Conservation (phyloP, 1,140 invertebrate genomes). For the Mizuhopecten yessoensis region DNA sequence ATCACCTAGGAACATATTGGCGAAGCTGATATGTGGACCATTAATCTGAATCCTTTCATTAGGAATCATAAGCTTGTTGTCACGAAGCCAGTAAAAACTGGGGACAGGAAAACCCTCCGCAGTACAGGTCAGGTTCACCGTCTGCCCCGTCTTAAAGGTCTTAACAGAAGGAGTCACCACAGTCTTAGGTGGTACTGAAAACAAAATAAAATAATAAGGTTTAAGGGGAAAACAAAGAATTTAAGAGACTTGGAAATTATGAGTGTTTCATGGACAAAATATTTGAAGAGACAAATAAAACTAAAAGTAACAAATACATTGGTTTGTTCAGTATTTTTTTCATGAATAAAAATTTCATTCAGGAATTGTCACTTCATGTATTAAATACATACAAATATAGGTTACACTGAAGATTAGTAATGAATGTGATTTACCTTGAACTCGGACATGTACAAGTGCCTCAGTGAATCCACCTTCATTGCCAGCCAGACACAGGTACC, state of each 20-base stretch:
- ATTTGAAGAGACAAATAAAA: too few relatives aligned
- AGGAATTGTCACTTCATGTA: too few relatives aligned
- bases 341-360: too few relatives aligned
- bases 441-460: conserved; percentile 73
- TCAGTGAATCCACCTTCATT: conserved; percentile 84
- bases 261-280: too few relatives aligned
- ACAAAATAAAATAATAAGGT: conserved; percentile 49
- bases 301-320: too few relatives aligned
- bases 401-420: too few relatives aligned
- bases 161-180: conserved; percentile 76
- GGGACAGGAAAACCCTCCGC: conserved; percentile 77
- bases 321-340: too few relatives aligned
- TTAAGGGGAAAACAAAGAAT: too few relatives aligned
- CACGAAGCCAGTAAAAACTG: conserved; percentile 74
- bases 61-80: conserved; percentile 68
- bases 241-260: too few relatives aligned
- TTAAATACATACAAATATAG: too few relatives aligned
- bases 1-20: conserved; percentile 73
- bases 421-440: too few relatives aligned
- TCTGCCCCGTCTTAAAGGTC: conserved; percentile 78
- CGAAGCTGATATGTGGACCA: conserved; percentile 70
- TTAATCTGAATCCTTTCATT: conserved; percentile 68
- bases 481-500: conserved; percentile 84
- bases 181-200: conserved; percentile 83
- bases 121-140: conserved; percentile 74